Evolutionary conservation across 2,888 invertebrate species (phyloP).

Genomic region (Lepas anatifera): DNA sequence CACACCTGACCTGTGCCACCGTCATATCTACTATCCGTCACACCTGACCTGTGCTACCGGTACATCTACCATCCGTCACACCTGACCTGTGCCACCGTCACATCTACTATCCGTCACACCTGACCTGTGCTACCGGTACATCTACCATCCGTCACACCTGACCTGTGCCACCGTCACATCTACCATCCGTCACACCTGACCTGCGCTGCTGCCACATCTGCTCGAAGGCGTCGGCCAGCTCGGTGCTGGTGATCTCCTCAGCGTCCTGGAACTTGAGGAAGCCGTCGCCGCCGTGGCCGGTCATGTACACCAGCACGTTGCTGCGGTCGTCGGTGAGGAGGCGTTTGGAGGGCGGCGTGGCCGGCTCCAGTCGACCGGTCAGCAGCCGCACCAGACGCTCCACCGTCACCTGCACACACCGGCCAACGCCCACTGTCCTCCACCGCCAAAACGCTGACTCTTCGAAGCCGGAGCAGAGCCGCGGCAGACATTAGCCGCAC

Average conservation of each 20-base stretch:
- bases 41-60: no score
- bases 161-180: neutral
- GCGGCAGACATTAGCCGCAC: no score
- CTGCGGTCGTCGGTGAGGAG: conserved; percentile 91
- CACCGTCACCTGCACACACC: conserved; percentile 76
- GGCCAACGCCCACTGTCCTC: no score
- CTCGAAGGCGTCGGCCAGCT: conserved; percentile 94
- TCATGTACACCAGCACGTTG: conserved; percentile 91
- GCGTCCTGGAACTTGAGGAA: conserved; percentile 99
- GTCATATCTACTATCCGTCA: no score
- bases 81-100: neutral
- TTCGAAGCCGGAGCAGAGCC: no score
- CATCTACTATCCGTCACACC: neutral
- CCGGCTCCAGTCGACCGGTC: conserved; percentile 82
- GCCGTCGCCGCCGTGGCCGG: conserved; percentile 95
- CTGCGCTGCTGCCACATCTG: conserved; percentile 95
- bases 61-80: no score
- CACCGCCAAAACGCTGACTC: no score
- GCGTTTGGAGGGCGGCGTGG: conserved; percentile 89
- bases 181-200: conserved; percentile 35
- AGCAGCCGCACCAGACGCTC: conserved; percentile 95
- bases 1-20: no score
- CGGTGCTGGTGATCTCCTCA: conserved; percentile 96
- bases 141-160: no score
- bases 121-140: no score